Evolutionary conservation across 2,888 invertebrate genomes (phyloP), one percentile per base, ranked within the genome.

Genomic region (Megaustenia siamemsis): DNA sequence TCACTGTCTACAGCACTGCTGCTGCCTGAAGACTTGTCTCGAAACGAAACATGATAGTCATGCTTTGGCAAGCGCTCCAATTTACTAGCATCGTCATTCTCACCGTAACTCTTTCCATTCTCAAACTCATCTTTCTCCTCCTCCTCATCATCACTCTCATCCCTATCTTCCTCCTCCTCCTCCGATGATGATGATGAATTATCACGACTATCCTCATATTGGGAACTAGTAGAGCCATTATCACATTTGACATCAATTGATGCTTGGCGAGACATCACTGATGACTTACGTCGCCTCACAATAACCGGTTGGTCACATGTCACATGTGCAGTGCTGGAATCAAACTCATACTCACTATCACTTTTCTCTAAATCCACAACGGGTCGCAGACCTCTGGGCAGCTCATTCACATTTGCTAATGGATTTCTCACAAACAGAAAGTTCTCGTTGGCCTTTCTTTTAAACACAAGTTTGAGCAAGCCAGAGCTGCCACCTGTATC

Each of bases 261-360:
- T 5, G 66, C 66, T 24, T 85, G 85, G 15, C 69, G 60, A 28
- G 84, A 84, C 5, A 80, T 35, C n/a, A 80, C 28, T 2, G 85
- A 85, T 18, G 76, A n/a, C 4, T 73, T 80, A 32, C 85, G 76
- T 18, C 85, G 53, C 35, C 81, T 24, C 18, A 85, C 85, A 45
- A 81, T 56, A 6, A 83, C 83, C 40, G 83, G 68, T 35, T 69
- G 53, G 18, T 77, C 53, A 18, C 43, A 53, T 3, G 38, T 56
- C 2, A 83, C 78, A 24, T 49, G 38, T 12, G 53, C 66, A 1
- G 83, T 32, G 18, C 45, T 56, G 2, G 83, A 53, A 24, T 85
- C 85, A 76, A 68, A 85, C 63, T 85, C 85, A 69, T 85, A 85
- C 38, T 80, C 80, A 77, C 85, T 85, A 32, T 85, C 85, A 81